phyloP scores from a whole-genome alignment of 2,888 invertebrate species.

The Apamea epomidion region DNA sequence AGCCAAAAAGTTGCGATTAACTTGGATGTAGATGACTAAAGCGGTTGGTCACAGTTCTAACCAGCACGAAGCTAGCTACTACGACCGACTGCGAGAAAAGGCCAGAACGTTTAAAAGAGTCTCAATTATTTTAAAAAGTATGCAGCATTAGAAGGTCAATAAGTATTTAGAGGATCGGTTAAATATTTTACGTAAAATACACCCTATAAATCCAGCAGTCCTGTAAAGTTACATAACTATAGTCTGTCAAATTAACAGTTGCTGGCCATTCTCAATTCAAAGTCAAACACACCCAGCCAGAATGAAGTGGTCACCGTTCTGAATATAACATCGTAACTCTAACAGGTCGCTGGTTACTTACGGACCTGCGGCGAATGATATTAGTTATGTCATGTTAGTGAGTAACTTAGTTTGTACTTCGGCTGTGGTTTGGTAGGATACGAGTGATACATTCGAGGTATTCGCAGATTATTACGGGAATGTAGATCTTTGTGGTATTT shows the following conservation, averaged over 20 bases:
- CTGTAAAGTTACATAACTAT: background rate
- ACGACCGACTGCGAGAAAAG: background rate
- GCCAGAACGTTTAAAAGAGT: background rate
- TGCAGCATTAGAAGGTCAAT: background rate
- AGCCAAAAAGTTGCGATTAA: background rate
- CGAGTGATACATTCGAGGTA: background rate
- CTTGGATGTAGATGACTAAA: background rate
- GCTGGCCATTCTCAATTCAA: background rate
- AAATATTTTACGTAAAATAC: background rate
- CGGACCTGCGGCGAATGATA: slow-evolving; percentile 18
- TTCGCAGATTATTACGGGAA: background rate
- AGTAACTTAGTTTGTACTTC: slow-evolving; percentile 37
- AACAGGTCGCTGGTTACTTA: slow-evolving; percentile 44
- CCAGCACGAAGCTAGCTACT: background rate
- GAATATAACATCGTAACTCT: slow-evolving; percentile 30
- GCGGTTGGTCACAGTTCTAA: background rate
- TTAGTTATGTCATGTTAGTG: slow-evolving; percentile 16
- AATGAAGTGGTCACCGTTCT: slow-evolving; percentile 19
- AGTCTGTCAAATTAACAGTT: slow-evolving; percentile 7
- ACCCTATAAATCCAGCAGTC: background rate
- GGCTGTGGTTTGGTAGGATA: background rate
- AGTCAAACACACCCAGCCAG: slow-evolving; percentile 13
- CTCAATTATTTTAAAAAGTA: background rate
- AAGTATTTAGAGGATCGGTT: background rate
- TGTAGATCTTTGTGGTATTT: background rate